Evolutionary conservation across 2,113 vertebrate species (phyloP), one percentile per base, ranked within the genome.

Genomic region (Forbesichthys agassizii): DNA sequence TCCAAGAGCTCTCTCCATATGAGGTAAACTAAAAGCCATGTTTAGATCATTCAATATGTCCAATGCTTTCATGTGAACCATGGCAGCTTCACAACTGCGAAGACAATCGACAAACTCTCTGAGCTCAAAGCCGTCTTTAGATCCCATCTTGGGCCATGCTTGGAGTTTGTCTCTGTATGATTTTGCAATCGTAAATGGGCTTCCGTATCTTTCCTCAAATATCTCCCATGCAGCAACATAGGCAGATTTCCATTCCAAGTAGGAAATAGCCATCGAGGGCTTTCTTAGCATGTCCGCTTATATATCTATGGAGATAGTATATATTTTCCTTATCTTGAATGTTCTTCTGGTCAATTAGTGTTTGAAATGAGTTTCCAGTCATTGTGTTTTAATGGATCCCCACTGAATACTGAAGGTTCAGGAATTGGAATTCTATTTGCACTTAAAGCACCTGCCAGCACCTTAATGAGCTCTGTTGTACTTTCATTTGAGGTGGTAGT

Each of bases 131-230:
- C 61, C 75, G 20, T 82, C 77, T 14, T 71, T 82, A 33, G 79
- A 51, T 4, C 36, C 54, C 0, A 77, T 73, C 12, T 69, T 82
- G 9, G 68, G 56, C 77, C 77, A 84, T 3, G 69, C 67, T 20
- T 75, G 56, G 9, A 84, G 57, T 16, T 82, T 78, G 46, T 80
- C 72, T 79, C 79, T 80, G 12, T 71, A 83, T 5, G 68, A 27
- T 9, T 73, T 75, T 54, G 72, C 74, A 66, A 80, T 66, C 11
- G 48, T 69, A 7, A 80, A 83, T 65, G 61, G 14, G 3, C 68
- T 78, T 27, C 61, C 61, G 27, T 71, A 69, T 66, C 60, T 69
- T 20, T 75, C 18, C 27, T 27, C 27, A 1, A 27, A 27, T 52
- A 79, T 36, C 3, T 80, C 48, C 68, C 74, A 78, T 68, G 81